Evolutionary conservation across 2,888 invertebrate genomes (phyloP).

Genomic region (Temnothorax ravouxi): DNA sequence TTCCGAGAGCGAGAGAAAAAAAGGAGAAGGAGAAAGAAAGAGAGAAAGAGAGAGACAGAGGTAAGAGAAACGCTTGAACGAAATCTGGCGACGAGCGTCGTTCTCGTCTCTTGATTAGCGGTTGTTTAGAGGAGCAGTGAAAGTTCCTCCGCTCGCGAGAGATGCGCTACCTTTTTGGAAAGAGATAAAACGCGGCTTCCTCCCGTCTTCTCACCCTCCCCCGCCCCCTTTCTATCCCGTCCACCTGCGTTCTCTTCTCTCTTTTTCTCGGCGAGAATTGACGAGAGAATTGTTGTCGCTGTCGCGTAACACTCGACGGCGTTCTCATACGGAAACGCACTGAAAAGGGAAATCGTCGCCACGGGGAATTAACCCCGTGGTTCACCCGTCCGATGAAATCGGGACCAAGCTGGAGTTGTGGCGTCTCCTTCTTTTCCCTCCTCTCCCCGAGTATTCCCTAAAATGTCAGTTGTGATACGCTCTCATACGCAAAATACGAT

Average conservation of each 20-base stretch:
- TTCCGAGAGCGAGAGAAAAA: neutral
- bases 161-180: constrained; percentile 53
- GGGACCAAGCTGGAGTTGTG: neutral
- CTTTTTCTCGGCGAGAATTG: constrained; percentile 27
- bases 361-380: constrained; percentile 24
- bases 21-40: neutral
- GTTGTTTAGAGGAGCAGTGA: constrained; percentile 72
- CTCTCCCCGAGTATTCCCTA: neutral
- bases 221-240: neutral
- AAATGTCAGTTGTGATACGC: neutral
- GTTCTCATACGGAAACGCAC: constrained; percentile 47
- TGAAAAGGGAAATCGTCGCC: constrained; percentile 34
- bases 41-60: neutral
- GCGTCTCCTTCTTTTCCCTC: neutral
- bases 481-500: neutral
- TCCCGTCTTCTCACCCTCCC: neutral
- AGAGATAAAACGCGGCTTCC: constrained; percentile 39
- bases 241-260: neutral
- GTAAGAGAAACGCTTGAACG: constrained; percentile 12
- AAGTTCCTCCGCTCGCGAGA: constrained; percentile 66
- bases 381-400: neutral
- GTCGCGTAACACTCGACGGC: constrained; percentile 35
- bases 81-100: constrained; percentile 70
- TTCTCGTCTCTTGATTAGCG: constrained; percentile 71
- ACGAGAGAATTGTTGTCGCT: constrained; percentile 29